Conservation (phyloP, 2,797 vertebrate genomes). For the Erpetoichthys calabaricus region DNA sequence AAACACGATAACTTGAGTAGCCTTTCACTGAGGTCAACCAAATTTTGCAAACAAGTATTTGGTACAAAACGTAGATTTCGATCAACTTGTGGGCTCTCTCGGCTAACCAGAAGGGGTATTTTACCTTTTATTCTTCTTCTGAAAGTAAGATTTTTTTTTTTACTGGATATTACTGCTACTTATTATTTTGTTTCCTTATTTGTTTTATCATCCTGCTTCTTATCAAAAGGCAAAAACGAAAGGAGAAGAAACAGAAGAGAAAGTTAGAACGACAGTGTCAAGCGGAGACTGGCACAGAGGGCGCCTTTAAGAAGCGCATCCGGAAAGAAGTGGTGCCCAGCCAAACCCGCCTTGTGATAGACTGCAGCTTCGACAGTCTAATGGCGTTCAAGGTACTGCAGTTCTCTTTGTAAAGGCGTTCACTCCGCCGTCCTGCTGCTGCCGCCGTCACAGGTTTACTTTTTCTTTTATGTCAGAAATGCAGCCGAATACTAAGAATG, state of each 20-base stretch:
- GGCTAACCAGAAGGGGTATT: no score
- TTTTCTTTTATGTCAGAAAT: background rate
- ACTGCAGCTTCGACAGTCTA: constrained; percentile 85
- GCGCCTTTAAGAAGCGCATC: constrained; percentile 46
- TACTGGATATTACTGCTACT: no score
- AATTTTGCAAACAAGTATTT: no score
- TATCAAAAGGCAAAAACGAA: constrained; percentile 64
- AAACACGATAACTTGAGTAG: no score
- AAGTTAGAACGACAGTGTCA: constrained; percentile 58
- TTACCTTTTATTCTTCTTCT: no score
- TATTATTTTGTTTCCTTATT: background rate
- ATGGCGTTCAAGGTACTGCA: constrained; percentile 76
- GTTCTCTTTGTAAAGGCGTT: background rate
- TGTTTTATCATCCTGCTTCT: background rate
- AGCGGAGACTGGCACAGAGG: constrained; percentile 34
- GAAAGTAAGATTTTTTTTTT: no score
- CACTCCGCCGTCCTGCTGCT: background rate
- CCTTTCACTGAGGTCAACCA: no score
- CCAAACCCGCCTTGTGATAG: constrained; percentile 68
- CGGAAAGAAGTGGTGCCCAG: constrained; percentile 54
- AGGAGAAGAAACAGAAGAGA: constrained; percentile 79
- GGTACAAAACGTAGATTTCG: no score
- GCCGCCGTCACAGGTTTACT: background rate
- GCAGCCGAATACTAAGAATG: no score
- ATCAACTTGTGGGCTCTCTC: no score